Conservation (phyloP, 2,797 vertebrate genomes). For the Heterohyrax brucei region DNA sequence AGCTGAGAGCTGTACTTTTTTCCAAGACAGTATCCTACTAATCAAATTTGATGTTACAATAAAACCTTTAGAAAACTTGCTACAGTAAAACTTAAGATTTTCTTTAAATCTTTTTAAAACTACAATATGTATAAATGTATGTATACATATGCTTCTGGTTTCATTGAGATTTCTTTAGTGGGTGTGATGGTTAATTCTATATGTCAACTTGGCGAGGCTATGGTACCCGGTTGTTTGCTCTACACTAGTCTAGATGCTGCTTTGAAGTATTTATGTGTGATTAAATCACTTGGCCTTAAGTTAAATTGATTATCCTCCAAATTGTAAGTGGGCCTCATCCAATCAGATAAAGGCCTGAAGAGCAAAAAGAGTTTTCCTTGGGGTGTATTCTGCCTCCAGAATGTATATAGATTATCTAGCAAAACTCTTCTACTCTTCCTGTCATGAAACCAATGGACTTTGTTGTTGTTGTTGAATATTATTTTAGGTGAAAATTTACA, state of each 20-base stretch:
- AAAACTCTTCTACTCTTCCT: neutral
- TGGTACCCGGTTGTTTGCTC: neutral
- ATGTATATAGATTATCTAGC: neutral
- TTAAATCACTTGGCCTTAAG: neutral
- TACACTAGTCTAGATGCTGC: neutral
- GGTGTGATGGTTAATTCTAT: neutral
- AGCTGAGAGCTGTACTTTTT: slow-evolving; percentile 19
- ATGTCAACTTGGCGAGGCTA: neutral
- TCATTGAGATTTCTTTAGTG: slow-evolving; percentile 42
- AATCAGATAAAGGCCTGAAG: no score
- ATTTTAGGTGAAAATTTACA: neutral
- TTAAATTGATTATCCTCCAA: neutral
- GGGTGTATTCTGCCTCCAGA: no score
- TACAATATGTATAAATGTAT: neutral
- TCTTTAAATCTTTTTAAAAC: neutral
- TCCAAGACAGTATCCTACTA: slow-evolving; percentile 11
- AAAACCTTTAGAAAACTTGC: slow-evolving; percentile 53
- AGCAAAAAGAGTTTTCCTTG: no score
- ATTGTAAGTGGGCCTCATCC: no score
- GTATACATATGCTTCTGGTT: neutral
- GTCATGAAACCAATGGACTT: neutral
- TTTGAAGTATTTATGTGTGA: no score
- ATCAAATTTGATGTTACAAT: slow-evolving; percentile 28
- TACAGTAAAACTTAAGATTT: neutral
- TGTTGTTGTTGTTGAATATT: neutral